Evolutionary conservation across 2,113 vertebrate genomes (phyloP).

Genomic region (Lethenteron camtschaticum): DNA sequence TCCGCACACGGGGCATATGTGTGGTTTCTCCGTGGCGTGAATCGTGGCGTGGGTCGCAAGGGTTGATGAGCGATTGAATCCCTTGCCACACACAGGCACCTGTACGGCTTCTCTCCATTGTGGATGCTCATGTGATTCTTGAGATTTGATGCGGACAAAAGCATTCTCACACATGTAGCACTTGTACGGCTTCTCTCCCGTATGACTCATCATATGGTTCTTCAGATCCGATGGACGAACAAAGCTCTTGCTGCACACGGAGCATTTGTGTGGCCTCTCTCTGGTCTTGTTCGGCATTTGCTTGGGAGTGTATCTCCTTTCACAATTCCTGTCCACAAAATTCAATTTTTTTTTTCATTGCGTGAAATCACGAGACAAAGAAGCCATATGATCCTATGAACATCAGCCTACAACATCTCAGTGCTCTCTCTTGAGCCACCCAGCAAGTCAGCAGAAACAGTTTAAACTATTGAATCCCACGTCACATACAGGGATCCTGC

Average conservation of each 20-base stretch:
- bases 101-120: slow-evolving; percentile 23
- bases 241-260: slow-evolving; percentile 3
- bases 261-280: neutral
- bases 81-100: slow-evolving; percentile 21
- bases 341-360: too few species aligned
- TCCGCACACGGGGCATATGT: neutral
- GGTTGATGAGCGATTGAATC: slow-evolving; percentile 1
- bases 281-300: neutral
- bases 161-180: slow-evolving; percentile 35
- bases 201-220: neutral
- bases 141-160: slow-evolving; percentile 42
- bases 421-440: too few species aligned
- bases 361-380: too few species aligned
- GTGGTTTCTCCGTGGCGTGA: neutral
- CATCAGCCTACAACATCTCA: too few species aligned
- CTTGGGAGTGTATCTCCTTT: too few species aligned
- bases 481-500: too few species aligned
- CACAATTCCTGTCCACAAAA: too few species aligned
- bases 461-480: too few species aligned
- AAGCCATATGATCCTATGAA: too few species aligned
- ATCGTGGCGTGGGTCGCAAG: slow-evolving; percentile 1
- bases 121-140: slow-evolving; percentile 41
- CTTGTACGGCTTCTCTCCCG: slow-evolving; percentile 32
- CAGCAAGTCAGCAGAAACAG: too few species aligned
- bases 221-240: neutral